Percentiles rank a stretch among this genome's conserved stretches.
Conservation (phyloP, 2,797 vertebrate species). For the Enteromius viviparus region DNA sequence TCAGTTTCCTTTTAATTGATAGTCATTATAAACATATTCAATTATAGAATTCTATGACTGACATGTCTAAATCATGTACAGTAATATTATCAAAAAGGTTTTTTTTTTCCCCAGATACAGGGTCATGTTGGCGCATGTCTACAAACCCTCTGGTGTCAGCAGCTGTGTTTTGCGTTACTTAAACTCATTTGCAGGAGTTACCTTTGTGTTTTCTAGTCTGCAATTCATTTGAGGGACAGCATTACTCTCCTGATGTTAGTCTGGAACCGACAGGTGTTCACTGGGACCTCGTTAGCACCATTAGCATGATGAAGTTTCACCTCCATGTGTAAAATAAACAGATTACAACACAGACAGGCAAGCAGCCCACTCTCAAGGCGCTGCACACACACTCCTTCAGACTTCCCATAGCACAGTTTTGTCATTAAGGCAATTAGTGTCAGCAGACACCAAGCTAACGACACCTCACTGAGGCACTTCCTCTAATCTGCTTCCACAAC, state of each 20-base stretch:
- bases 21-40: no score
- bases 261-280: constrained; percentile 55
- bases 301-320: constrained; percentile 60
- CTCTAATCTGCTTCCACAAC: constrained; percentile 55
- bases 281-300: constrained; percentile 62
- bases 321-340: constrained; percentile 49
- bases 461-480: constrained; percentile 58
- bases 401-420: constrained; percentile 64
- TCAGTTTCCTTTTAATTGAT: no score
- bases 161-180: neutral
- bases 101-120: neutral
- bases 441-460: constrained; percentile 61
- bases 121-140: neutral
- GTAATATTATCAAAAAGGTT: neutral
- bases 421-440: constrained; percentile 72
- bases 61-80: neutral
- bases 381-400: constrained; percentile 26
- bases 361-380: constrained; percentile 50
- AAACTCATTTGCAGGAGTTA: neutral
- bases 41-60: neutral
- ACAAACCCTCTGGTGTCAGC: neutral
- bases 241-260: constrained; percentile 50
- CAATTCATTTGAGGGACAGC: constrained; percentile 37
- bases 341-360: constrained; percentile 50
- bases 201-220: constrained; percentile 9